phyloP scores from a whole-genome alignment of 2,797 vertebrate genomes.

The Lerista edwardsae region DNA sequence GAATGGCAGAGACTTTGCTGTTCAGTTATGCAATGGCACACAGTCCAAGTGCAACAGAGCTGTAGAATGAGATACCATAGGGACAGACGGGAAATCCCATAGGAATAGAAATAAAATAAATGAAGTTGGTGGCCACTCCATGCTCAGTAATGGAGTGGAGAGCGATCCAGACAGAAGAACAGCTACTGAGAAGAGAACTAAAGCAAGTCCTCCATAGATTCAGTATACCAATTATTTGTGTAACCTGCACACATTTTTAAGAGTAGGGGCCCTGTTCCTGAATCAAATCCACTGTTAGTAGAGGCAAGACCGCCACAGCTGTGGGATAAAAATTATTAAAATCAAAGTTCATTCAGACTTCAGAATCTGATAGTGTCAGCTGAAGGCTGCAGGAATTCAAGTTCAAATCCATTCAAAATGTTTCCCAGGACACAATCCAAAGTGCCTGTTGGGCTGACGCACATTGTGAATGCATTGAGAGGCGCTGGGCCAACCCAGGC shows the following conservation, averaged over 20 bases:
- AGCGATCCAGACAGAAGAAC: background rate
- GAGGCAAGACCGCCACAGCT: background rate
- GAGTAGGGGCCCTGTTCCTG: background rate
- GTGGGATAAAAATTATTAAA: background rate
- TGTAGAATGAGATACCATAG: background rate
- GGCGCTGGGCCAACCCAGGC: no score
- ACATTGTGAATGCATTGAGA: no score
- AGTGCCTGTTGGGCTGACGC: no score
- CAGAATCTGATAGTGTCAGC: background rate
- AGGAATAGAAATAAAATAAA: background rate
- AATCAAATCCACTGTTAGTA: background rate
- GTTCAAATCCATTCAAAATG: background rate
- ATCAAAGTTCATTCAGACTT: background rate
- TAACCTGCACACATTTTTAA: background rate
- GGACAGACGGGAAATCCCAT: background rate
- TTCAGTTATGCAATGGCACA: background rate
- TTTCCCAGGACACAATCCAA: background rate
- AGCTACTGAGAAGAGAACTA: background rate
- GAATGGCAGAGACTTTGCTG: background rate
- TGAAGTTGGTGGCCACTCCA: background rate
- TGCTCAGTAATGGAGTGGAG: no score
- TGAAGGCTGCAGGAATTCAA: background rate
- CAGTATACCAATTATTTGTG: background rate
- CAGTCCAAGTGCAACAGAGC: background rate
- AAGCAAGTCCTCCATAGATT: background rate